Base-by-base conservation (phyloP, 2,113 vertebrate species). In the Corythaixoides concolor region DNA sequence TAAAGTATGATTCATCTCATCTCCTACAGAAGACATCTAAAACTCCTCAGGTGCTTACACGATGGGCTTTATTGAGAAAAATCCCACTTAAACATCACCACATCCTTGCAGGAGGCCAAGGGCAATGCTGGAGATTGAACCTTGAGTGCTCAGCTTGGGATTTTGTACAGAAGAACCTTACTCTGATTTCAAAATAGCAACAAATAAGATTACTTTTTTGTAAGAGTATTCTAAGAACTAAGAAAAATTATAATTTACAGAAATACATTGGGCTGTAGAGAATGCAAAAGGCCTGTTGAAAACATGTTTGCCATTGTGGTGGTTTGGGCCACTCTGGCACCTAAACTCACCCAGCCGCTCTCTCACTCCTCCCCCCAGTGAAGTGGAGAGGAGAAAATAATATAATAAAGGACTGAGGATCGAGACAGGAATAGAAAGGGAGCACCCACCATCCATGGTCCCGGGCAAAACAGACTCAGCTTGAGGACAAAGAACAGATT, bases 1-100 rank as follows among this genome's bases (percentile, higher is more conserved):
- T 59, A n/a, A 95, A 93, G 9, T 49, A 55, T 53, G 79, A 93
- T 86, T 95, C 67, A 82, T 93, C 62, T 88, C 35, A 28, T 69
- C 53, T 88, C 24, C 32, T 81, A n/a, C 3, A 91, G 58, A 83
- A 85, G 83, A 70, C 50, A 86, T 59, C 67, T 89, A 50, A 93
- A 96, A 85, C 41, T 66, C 50, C n/a, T 49, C 39, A 59, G 50
- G 43, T 90, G 28, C 63, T 95, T 87, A 81, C 55, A 89, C 3
- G 3, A 43, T 1, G 70, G 50, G 6, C 15, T 77, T 88, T 83
- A 67, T 88, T 24, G 70, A 91, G 35, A 88, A 78, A 35, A 79
- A 90, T 68, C 15, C 11, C 37, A 19, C 24, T 63, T 35, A 73
- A 81, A 87, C 35, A 78, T n/a, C 0, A 0, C 13, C 35, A 64